These are phyloP conservation scores for Echinops telfairi DNA, from an alignment of 2,113 vertebrate genomes.

Conservation along the genomic window DNA sequence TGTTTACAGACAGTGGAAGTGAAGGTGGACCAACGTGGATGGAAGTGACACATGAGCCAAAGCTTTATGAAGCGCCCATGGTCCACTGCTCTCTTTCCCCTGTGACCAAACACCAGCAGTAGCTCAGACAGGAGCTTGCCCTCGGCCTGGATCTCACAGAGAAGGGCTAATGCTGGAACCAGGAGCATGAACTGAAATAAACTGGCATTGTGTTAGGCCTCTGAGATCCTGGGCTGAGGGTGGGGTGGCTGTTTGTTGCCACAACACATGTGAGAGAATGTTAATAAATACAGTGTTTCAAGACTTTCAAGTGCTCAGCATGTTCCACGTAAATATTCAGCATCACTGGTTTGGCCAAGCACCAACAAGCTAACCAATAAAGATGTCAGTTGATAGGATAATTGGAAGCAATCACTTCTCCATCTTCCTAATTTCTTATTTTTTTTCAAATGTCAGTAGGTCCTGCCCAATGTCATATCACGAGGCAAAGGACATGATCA, in stretches of 20 bases:
- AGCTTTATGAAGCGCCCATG: neutral
- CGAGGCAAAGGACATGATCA: neutral
- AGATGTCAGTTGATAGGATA: conserved; percentile 24
- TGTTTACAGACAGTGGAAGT: neutral
- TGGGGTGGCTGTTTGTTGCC: neutral
- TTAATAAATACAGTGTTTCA: neutral
- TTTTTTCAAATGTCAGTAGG: neutral
- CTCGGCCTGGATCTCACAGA: neutral
- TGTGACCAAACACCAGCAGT: neutral
- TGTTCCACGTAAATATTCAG: conserved; percentile 11
- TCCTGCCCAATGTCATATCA: neutral
- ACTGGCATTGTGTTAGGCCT: neutral
- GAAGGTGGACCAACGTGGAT: neutral
- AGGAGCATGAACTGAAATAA: neutral
- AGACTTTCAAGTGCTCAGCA: conserved; percentile 1
- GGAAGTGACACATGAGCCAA: neutral
- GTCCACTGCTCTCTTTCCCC: neutral
- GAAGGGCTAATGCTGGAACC: neutral
- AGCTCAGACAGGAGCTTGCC: neutral
- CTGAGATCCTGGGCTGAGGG: neutral
- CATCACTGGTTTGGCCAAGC: neutral
- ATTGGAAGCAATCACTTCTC: conserved; percentile 20
- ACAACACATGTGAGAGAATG: conserved; percentile 1
- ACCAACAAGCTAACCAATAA: conserved; percentile 24
- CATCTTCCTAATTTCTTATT: neutral